Evolutionary conservation across 2,113 vertebrate species (phyloP), one percentile per base, ranked within the genome.

Genomic region (Synodontis membranacea): DNA sequence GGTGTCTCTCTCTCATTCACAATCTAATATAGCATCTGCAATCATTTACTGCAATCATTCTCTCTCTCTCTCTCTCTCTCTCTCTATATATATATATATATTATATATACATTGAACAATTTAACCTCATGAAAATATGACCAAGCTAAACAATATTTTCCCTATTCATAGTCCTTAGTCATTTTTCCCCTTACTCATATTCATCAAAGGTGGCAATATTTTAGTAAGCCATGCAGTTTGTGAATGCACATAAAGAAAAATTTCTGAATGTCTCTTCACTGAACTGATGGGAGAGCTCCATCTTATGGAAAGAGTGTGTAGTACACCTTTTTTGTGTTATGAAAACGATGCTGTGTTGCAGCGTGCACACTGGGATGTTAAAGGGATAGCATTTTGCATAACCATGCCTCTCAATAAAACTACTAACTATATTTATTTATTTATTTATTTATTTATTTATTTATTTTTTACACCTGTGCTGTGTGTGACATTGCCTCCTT

Each of bases 261-360:
- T 2, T 4, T n/a, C 1, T 8, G 76, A 79, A 54, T 4, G n/a
- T 25, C 52, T 54, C 1, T 21, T 23, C 19, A 80, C 21, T 58
- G 78, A 80, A 80, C 52, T 42, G 10, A 56, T 39, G 11, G 14
- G 54, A 58, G 34, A 80, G 52, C 54, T 25, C 78, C 78, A 80
- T 80, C 78, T 80, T 58, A 14, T 58, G 78, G 78, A 58, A 39
- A 80, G 21, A 6, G 23, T 78, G 15, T 50, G 42, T n/a, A 75
- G 12, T 1, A 19, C 75, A 50, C 1, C n/a, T n/a, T 2, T 17
- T 50, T 50, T 50, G 10, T 15, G 14, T 6, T n/a, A 19, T 31
- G n/a, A 52, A 52, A 9, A 17, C 0, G 28, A 31, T 6, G 10
- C 72, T 74, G 70, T 12, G 6, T 17, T 74, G 70, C 23, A 70